phyloP scores from a whole-genome alignment of 2,888 invertebrate genomes.

The Hemaris fuciformis region DNA sequence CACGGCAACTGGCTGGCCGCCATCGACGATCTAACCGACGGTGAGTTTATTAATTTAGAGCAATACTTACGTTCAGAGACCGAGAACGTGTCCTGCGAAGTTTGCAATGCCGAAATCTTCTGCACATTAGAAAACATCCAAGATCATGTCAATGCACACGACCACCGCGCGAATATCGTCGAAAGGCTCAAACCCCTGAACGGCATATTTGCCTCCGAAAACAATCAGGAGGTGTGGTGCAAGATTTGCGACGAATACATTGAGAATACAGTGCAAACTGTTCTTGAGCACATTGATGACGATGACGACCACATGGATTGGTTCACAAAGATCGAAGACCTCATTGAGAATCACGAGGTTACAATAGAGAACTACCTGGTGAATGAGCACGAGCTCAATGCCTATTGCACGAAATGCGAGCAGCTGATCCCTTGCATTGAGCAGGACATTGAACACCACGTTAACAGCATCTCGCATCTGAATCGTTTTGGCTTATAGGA shows the following conservation, averaged over 20 bases:
- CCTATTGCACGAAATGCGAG: conserved; percentile 55
- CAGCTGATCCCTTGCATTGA: conserved; percentile 44
- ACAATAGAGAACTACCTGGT: conserved; percentile 45
- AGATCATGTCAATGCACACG: conserved; percentile 51
- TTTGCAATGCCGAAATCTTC: conserved; percentile 41
- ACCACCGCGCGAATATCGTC: conserved; percentile 50
- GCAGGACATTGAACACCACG: conserved; percentile 48
- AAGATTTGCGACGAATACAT: conserved; percentile 54
- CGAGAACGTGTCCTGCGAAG: conserved; percentile 53
- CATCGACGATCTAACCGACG: conserved; percentile 54
- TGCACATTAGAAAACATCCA: conserved; percentile 50
- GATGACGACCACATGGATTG: conserved; percentile 52
- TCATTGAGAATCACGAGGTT: conserved; percentile 50
- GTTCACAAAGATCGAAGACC: conserved; percentile 55
- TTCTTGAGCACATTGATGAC: conserved; percentile 54
- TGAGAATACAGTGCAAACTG: conserved; percentile 41
- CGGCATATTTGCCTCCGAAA: conserved; percentile 49
- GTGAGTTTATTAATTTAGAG: conserved; percentile 56
- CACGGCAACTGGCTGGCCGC: conserved; percentile 59
- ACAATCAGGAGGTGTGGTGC: conserved; percentile 54
- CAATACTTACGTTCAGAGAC: conserved; percentile 49
- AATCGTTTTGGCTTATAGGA: conserved; percentile 33
- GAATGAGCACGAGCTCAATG: conserved; percentile 50
- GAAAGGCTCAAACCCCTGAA: conserved; percentile 54
- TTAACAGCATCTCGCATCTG: conserved; percentile 51